A percentile compares a stretch with the other conserved stretches of the same genome.
These are phyloP conservation scores for Passer domesticus DNA, from an alignment of 2,113 vertebrate species.

Conservation along the genomic window DNA sequence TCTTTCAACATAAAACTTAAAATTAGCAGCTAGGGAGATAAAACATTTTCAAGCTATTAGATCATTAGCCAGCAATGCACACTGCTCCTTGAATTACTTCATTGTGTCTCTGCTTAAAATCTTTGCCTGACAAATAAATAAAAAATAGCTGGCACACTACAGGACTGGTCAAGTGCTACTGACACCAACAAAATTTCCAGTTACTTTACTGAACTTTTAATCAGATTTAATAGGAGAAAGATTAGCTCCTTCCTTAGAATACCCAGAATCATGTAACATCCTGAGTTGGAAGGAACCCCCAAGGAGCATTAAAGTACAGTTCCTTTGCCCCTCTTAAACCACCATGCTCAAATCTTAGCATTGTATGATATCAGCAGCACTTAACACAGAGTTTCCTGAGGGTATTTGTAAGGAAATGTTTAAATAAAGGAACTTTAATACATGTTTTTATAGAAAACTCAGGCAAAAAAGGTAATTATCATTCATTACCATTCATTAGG, in stretches of 20 bases:
- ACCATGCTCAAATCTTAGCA: not conserved
- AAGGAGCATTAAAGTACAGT: not conserved
- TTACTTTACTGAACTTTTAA: not conserved
- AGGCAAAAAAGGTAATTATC: not conserved
- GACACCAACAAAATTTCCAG: not conserved
- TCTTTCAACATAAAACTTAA: not conserved
- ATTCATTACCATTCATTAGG: not conserved
- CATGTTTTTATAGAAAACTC: not conserved
- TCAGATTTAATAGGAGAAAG: not conserved
- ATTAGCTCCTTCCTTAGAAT: not conserved
- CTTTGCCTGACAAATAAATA: not conserved
- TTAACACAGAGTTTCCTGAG: not conserved
- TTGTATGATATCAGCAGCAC: accelerated
- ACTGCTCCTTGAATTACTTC: conserved; percentile 29
- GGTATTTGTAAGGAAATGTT: not conserved
- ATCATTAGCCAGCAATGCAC: conserved; percentile 13
- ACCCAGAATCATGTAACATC: not conserved
- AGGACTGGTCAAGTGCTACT: not conserved
- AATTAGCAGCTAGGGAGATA: not conserved
- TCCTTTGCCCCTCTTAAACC: not conserved
- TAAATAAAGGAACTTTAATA: not conserved
- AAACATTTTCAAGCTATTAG: conserved; percentile 60
- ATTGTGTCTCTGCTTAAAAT: conserved; percentile 29
- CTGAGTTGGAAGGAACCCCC: not conserved
- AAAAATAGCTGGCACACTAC: not conserved